These are phyloP conservation scores for Campoletis sonorensis DNA, from an alignment of 1,140 invertebrate genomes.

Conservation along the genomic window DNA sequence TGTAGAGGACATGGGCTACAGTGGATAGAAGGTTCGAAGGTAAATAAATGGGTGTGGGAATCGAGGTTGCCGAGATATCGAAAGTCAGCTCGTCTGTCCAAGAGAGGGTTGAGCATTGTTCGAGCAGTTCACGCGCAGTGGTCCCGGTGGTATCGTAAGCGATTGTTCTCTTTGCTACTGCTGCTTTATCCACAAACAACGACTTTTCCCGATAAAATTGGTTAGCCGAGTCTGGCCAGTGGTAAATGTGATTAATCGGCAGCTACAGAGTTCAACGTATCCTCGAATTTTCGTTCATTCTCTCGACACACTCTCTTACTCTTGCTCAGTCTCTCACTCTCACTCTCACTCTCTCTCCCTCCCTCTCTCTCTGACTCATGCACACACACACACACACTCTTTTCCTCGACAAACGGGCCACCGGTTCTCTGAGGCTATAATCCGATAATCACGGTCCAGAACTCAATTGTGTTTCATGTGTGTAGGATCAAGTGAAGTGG, in stretches of 20 bases:
- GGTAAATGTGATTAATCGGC: constrained; percentile 70
- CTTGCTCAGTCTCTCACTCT: constrained; percentile 12
- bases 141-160: constrained; percentile 53
- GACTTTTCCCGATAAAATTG: constrained; percentile 68
- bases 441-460: constrained; percentile 64
- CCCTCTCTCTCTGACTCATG: constrained; percentile 33
- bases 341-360: neutral
- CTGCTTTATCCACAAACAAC: constrained; percentile 65
- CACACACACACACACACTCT: too few relatives aligned
- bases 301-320: constrained; percentile 28
- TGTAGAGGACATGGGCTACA: neutral
- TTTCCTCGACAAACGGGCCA: neutral
- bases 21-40: neutral
- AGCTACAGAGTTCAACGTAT: constrained; percentile 60
- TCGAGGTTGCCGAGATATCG: constrained; percentile 30
- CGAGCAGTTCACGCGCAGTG: constrained; percentile 52
- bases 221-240: constrained; percentile 56
- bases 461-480: constrained; percentile 60
- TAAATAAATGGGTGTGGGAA: neutral
- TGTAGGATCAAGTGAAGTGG: neutral
- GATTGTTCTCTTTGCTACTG: constrained; percentile 58
- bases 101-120: constrained; percentile 32
- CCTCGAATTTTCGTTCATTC: constrained; percentile 34
- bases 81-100: constrained; percentile 38
- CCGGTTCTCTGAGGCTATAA: constrained; percentile 58